These are phyloP conservation scores for Alosa alosa DNA, from an alignment of 2,113 vertebrate species.

Conservation along the genomic window DNA sequence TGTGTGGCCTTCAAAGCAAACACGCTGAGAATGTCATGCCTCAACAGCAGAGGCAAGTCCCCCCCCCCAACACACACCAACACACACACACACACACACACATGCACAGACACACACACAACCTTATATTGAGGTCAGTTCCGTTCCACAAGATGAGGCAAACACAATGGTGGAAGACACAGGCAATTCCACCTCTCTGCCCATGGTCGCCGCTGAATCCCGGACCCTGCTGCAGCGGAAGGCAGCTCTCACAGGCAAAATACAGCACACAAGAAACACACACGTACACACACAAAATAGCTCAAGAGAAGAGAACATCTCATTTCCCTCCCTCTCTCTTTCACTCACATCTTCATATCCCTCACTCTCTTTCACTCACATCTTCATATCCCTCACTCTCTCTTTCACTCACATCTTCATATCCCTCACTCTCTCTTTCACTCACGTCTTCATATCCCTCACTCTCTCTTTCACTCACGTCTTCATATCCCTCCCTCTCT, in stretches of 20 bases:
- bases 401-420: not conserved
- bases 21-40: conserved; percentile 15
- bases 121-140: conserved; percentile 21
- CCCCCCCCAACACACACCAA: not conserved
- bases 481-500: not conserved
- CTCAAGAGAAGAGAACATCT: not conserved
- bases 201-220: not conserved
- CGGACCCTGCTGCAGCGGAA: not conserved
- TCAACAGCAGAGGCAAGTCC: conserved; percentile 27
- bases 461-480: not conserved
- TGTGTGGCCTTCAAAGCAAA: conserved; percentile 13
- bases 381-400: not conserved
- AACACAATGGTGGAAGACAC: conserved; percentile 43
- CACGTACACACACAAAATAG: not conserved
- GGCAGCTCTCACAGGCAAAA: not conserved
- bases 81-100: conserved; percentile 13
- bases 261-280: not conserved
- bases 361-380: not conserved
- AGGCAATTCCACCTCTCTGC: conserved; percentile 14
- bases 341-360: not conserved
- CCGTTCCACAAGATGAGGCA: conserved; percentile 43
- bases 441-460: not conserved
- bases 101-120: not conserved
- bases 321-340: not conserved
- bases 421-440: not conserved